phyloP scores from a whole-genome alignment of 2,113 vertebrate species.

The Helogale parvula region DNA sequence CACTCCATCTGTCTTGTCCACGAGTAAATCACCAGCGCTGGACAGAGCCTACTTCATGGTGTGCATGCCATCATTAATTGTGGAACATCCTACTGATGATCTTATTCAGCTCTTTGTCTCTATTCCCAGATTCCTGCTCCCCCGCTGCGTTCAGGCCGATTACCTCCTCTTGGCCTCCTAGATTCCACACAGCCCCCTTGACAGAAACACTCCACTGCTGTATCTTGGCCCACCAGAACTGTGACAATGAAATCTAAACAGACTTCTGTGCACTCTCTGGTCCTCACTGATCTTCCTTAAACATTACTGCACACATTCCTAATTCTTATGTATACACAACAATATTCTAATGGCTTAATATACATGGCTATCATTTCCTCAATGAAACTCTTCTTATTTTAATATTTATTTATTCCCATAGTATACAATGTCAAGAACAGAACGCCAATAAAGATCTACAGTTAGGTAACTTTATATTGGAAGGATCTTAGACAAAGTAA shows the following conservation, averaged over 20 bases:
- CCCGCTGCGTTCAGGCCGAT: background rate
- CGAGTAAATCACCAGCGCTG: background rate
- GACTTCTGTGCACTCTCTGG: background rate
- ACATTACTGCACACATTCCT: background rate
- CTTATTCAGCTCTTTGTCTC: background rate
- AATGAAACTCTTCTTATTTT: background rate
- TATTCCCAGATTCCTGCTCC: background rate
- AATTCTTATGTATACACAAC: background rate
- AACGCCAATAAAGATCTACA: background rate
- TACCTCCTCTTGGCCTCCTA: background rate
- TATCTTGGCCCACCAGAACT: background rate
- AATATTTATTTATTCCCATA: background rate
- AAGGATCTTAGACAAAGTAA: background rate
- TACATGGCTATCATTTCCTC: background rate
- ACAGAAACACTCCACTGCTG: background rate
- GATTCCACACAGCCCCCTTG: background rate
- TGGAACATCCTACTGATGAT: background rate
- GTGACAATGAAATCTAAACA: background rate
- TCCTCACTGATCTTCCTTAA: background rate
- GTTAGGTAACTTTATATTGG: background rate
- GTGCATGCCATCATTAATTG: background rate
- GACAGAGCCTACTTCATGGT: background rate
- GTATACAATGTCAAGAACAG: background rate
- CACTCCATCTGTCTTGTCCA: background rate
- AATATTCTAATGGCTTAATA: slow-evolving; percentile 9